A percentile compares a stretch with the other conserved stretches of the same genome.
Conservation (phyloP, 2,888 invertebrate genomes). For the Sipha maydis region DNA sequence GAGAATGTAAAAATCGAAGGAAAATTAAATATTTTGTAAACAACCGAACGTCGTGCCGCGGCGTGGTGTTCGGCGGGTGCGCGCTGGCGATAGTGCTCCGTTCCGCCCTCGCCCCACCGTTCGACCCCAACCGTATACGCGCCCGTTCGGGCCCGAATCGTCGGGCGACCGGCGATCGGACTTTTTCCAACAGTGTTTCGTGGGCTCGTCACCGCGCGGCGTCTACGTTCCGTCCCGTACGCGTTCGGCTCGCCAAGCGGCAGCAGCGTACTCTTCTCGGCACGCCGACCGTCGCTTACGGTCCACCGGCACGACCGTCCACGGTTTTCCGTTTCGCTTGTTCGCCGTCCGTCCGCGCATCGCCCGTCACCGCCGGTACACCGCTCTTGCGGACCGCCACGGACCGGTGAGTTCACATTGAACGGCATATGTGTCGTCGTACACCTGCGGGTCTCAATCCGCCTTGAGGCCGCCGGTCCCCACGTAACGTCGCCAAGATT, state of each 20-base stretch:
- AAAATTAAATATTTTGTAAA: constrained; percentile 10
- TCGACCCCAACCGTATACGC: neutral
- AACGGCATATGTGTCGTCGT: too few relatives aligned
- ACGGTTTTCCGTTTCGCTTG: too few relatives aligned
- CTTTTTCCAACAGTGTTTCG: neutral
- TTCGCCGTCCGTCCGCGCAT: too few relatives aligned
- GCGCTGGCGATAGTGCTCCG: neutral
- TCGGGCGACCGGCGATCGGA: neutral
- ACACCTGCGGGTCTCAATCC: too few relatives aligned
- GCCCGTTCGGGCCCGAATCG: neutral
- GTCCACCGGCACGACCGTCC: too few relatives aligned
- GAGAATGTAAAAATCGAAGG: neutral
- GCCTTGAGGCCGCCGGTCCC: too few relatives aligned
- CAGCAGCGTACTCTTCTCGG: neutral
- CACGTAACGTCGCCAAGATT: too few relatives aligned
- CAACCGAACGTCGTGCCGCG: neutral
- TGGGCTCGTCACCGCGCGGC: neutral
- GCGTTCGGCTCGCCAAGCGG: neutral
- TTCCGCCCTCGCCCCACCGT: neutral
- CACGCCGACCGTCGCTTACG: neutral
- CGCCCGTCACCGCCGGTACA: too few relatives aligned
- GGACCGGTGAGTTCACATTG: too few relatives aligned
- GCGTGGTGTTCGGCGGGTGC: neutral
- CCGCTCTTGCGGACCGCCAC: too few relatives aligned
- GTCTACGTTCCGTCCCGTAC: neutral